Evolutionary conservation across 2,888 invertebrate genomes (phyloP).

Genomic region (Crematogaster levior): DNA sequence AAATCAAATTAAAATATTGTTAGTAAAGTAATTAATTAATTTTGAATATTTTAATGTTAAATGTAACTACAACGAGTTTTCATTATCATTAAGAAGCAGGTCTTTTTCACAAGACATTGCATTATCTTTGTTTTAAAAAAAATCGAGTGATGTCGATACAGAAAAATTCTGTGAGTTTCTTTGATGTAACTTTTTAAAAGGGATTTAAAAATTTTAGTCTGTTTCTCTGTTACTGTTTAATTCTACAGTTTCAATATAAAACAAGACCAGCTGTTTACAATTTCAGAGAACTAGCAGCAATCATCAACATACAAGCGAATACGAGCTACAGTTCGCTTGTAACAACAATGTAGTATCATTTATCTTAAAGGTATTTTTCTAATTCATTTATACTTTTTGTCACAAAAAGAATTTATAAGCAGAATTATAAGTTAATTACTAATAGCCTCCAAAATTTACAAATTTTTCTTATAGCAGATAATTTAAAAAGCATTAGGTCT

Average conservation of each 20-base stretch:
- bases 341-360: constrained; percentile 6
- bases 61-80: neutral
- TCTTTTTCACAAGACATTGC: neutral
- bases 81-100: neutral
- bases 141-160: neutral
- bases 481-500: neutral
- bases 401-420: constrained; percentile 7
- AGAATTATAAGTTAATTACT: neutral
- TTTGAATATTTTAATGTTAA: neutral
- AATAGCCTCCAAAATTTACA: neutral
- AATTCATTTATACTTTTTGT: constrained; percentile 2
- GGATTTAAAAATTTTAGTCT: constrained; percentile 28
- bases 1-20: neutral
- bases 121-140: neutral
- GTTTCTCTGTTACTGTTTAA: constrained; percentile 39
- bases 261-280: constrained; percentile 53
- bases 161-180: constrained; percentile 1
- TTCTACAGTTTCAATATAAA: constrained; percentile 34
- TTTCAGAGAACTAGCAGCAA: constrained; percentile 54
- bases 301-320: constrained; percentile 58
- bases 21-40: neutral
- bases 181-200: constrained; percentile 9
- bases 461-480: neutral
- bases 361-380: constrained; percentile 7
- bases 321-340: constrained; percentile 28